Evolutionary conservation across 2,113 vertebrate species (phyloP).

Genomic region (Anseranas semipalmata): DNA sequence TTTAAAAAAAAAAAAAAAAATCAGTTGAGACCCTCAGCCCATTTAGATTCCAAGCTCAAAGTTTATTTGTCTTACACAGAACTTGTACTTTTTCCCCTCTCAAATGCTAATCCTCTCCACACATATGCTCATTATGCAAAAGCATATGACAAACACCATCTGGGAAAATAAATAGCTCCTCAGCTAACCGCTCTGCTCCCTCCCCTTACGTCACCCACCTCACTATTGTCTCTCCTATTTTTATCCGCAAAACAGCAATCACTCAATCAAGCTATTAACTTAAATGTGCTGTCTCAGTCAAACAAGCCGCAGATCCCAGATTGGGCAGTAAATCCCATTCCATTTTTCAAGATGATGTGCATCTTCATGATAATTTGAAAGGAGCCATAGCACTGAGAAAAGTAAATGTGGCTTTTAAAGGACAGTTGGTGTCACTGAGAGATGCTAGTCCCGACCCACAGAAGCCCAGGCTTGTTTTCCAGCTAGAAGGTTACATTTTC

Average conservation of each 20-base stretch:
- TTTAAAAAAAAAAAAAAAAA: not conserved
- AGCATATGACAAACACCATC: conserved; percentile 73
- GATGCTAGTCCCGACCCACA: not conserved
- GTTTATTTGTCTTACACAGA: conserved; percentile 61
- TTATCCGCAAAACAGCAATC: conserved; percentile 49
- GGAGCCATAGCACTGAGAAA: not conserved
- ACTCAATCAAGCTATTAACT: conserved; percentile 42
- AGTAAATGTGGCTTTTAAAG: not conserved
- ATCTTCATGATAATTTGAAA: not conserved
- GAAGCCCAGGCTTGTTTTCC: not conserved
- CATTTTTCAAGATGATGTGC: not conserved
- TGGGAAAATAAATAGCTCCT: conserved; percentile 68
- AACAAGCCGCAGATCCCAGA: not conserved
- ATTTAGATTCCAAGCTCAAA: conserved; percentile 51
- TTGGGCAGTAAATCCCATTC: not conserved
- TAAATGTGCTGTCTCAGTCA: not conserved
- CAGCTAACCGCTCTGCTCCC: conserved; percentile 29
- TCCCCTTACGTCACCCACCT: conserved; percentile 53
- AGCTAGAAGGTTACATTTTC: conserved; percentile 1
- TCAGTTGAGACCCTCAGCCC: conserved; percentile 49
- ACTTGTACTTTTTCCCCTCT: conserved; percentile 59
- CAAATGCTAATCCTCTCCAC: conserved; percentile 65
- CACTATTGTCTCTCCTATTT: conserved; percentile 64
- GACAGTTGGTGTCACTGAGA: not conserved
- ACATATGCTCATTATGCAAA: conserved; percentile 71